phyloP scores from a whole-genome alignment of 2,888 invertebrate genomes.

The Macropis europaea region DNA sequence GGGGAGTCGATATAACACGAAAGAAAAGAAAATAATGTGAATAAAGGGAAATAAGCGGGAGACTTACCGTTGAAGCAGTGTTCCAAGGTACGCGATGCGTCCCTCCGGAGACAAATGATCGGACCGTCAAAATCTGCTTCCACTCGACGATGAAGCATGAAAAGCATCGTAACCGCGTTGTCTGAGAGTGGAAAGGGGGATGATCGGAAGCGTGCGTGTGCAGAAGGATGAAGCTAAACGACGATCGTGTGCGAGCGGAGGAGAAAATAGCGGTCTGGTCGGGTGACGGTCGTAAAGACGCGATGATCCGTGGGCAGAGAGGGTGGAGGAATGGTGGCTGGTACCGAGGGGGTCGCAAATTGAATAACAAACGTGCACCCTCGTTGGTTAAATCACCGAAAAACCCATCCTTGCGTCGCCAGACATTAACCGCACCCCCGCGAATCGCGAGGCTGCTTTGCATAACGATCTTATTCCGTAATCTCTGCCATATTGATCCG shows the following conservation, averaged over 20 bases:
- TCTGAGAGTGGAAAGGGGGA: no score
- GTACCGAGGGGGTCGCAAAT: slow-evolving; percentile 72
- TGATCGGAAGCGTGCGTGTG: no score
- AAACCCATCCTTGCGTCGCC: slow-evolving; percentile 68
- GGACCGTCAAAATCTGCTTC: no score
- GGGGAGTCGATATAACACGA: no score
- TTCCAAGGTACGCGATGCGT: no score
- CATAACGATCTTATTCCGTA: slow-evolving; percentile 78
- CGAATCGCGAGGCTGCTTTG: slow-evolving; percentile 74
- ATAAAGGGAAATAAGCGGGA: no score
- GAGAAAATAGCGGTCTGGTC: slow-evolving; percentile 17
- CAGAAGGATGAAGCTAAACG: slow-evolving; percentile 13
- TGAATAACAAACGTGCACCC: slow-evolving; percentile 79
- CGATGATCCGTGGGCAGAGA: slow-evolving; percentile 52
- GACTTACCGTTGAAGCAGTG: no score
- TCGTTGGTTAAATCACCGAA: slow-evolving; percentile 75
- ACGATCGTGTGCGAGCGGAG: slow-evolving; percentile 9
- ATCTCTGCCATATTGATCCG: slow-evolving; percentile 77
- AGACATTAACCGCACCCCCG: slow-evolving; percentile 42
- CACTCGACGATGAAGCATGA: no score
- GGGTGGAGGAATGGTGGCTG: slow-evolving; percentile 64
- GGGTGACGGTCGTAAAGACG: slow-evolving; percentile 52
- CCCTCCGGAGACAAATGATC: no score
- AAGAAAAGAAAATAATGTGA: no score
- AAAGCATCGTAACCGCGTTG: no score